These are phyloP conservation scores for Furnarius figulus DNA, from an alignment of 2,113 vertebrate genomes.

Conservation along the genomic window DNA sequence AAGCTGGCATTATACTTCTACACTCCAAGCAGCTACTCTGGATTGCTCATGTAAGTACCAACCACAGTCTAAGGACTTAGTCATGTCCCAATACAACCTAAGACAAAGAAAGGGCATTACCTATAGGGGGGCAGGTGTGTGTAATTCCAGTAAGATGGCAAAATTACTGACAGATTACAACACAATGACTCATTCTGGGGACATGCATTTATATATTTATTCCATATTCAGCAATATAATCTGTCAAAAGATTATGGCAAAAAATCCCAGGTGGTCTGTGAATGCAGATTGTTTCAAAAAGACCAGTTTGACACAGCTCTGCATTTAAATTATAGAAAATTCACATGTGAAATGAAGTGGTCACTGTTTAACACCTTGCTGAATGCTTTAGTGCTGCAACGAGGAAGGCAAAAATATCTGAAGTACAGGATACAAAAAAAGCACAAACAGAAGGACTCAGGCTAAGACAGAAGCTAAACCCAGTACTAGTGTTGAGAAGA, in stretches of 20 bases:
- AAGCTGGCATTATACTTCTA: neutral
- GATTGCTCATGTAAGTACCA: neutral
- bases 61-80: neutral
- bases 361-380: neutral
- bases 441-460: neutral
- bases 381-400: neutral
- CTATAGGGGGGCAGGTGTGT: rapidly evolving
- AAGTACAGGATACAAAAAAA: neutral
- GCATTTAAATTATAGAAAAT: neutral
- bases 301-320: neutral
- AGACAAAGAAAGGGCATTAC: neutral
- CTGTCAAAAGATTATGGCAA: neutral
- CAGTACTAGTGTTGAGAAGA: neutral
- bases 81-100: neutral
- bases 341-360: neutral
- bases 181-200: rapidly evolving
- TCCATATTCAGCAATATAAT: neutral
- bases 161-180: neutral
- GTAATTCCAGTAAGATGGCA: neutral
- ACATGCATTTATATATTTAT: neutral
- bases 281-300: neutral
- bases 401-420: neutral
- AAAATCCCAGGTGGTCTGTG: neutral
- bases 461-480: neutral
- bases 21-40: neutral